Conservation (phyloP, 2,113 vertebrate species). For the Saccopteryx bilineata region DNA sequence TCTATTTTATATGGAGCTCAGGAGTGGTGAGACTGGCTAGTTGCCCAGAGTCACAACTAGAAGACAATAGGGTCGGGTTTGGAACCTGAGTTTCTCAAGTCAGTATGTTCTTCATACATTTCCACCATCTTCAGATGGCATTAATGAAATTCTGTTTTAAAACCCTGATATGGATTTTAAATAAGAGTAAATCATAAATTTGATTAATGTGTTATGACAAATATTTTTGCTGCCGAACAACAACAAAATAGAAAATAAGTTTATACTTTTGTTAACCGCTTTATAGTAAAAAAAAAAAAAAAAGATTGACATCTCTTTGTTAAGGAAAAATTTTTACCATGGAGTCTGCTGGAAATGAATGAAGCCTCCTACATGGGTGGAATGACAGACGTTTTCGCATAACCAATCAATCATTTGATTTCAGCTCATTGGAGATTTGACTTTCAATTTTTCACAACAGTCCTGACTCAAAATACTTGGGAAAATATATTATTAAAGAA, state of each 20-base stretch:
- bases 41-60: background rate
- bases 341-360: slow-evolving; percentile 10
- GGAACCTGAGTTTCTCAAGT: background rate
- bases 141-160: slow-evolving; percentile 65
- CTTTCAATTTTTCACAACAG: slow-evolving; percentile 60
- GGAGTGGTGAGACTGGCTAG: background rate
- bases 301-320: background rate
- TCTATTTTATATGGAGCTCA: background rate
- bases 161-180: slow-evolving; percentile 62
- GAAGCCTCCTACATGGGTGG: background rate
- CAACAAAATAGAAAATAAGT: slow-evolving; percentile 56
- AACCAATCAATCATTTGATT: slow-evolving; percentile 37
- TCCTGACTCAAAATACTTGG: slow-evolving; percentile 54
- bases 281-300: slow-evolving; percentile 60
- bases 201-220: slow-evolving; percentile 56
- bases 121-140: background rate
- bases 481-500: slow-evolving; percentile 43
- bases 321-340: slow-evolving; percentile 13
- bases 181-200: slow-evolving; percentile 64
- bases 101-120: background rate
- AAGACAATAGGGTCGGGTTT: background rate
- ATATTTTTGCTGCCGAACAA: slow-evolving; percentile 68
- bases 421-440: slow-evolving; percentile 47
- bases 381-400: slow-evolving; percentile 52
- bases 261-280: slow-evolving; percentile 64